Evolutionary conservation across 2,113 vertebrate species (phyloP), one percentile per base, ranked within the genome.

Genomic region (Epinephelus fuscoguttatus): DNA sequence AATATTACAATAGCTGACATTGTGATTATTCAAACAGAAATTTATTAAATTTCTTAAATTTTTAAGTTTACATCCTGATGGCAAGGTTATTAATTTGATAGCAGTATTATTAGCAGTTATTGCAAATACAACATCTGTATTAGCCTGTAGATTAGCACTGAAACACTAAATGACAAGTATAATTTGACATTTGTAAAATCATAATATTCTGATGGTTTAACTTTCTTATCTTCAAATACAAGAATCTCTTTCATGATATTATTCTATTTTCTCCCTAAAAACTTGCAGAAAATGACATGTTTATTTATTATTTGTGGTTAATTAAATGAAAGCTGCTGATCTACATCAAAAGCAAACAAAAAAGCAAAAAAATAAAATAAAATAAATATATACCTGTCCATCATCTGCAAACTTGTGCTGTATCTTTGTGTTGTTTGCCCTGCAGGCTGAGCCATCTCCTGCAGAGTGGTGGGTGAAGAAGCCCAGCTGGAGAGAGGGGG

Each of bases 401-500:
- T 53, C 47, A 64, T 64, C 59, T 55, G 56, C 66, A 75, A 69
- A 66, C 14, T 17, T 75, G 30, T 3, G 0, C 11, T 25, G 12
- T 3, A 13, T 71, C 74, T 6, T 50, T 50, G 40, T 42, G 42
- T 64, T 63, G 55, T 68, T 18, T 56, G 13, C n/a, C 37, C 3
- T 66, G 40, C 56, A 37, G 30, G 42, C 47, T 62, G 33, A 45
- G 25, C 17, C 52, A 27, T 56, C 23, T 71, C 37, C 56, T 69
- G 55, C 64, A 80, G 88, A 72, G 50, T 57, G 40, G 52, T 67
- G 77, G 5, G 47, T 61, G 12, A 60, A 79, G 71, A 42, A 47
- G 53, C 72, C 33, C 78, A 23, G 77, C 12, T n/a, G 33, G 72
- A 78, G 70, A 92, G 91, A 90, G 76, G 87, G 91, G 91, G 84